phyloP scores from a whole-genome alignment of 2,888 invertebrate species.

The Chaitophorus viminalis region DNA sequence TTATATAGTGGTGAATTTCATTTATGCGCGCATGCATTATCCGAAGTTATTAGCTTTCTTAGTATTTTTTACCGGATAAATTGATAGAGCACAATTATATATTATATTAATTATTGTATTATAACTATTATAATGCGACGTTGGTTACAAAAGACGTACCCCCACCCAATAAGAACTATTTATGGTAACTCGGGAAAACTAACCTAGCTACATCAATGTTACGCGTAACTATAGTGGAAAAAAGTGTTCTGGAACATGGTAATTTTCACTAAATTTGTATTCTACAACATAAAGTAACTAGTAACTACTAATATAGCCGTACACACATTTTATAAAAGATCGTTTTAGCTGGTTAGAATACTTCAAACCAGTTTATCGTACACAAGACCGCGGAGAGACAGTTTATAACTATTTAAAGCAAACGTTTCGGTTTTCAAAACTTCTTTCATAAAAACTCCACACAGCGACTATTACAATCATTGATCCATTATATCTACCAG shows the following conservation, averaged over 20 bases:
- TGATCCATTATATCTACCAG: too few relatives aligned
- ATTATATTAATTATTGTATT: background rate
- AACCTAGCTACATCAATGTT: background rate
- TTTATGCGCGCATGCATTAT: background rate
- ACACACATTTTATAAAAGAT: too few relatives aligned
- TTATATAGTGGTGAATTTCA: background rate
- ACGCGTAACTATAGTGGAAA: background rate
- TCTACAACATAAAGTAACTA: too few relatives aligned
- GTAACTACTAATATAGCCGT: too few relatives aligned
- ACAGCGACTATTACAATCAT: too few relatives aligned
- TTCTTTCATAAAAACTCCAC: too few relatives aligned
- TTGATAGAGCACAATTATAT: background rate
- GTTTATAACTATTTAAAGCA: too few relatives aligned
- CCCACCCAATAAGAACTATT: slow-evolving; percentile 7
- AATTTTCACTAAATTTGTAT: background rate
- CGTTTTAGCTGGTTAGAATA: background rate
- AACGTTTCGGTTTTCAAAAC: too few relatives aligned
- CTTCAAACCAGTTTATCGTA: background rate
- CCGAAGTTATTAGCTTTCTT: background rate
- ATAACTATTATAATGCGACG: slow-evolving; percentile 25
- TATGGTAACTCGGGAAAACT: background rate
- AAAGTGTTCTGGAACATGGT: background rate
- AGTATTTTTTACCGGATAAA: slow-evolving; percentile 23
- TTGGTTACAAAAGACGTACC: background rate
- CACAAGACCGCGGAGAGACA: too few relatives aligned